phyloP scores from a whole-genome alignment of 2,888 invertebrate genomes.

The Auanema sp. region DNA sequence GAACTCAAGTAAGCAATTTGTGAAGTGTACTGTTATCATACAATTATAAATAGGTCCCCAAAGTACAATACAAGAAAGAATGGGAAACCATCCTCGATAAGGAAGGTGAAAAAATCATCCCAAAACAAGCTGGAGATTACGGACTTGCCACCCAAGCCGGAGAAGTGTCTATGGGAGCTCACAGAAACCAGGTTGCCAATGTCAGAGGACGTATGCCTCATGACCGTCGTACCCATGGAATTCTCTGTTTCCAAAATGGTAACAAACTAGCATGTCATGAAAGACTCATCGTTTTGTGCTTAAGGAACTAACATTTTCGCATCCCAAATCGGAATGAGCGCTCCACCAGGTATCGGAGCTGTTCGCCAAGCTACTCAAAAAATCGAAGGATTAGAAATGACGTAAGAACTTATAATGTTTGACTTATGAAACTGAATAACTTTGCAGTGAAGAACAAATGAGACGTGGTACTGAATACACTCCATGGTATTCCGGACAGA shows the following conservation, averaged over 20 bases:
- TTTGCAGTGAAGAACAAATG: slow-evolving; percentile 58
- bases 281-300: slow-evolving; percentile 1
- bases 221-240: slow-evolving; percentile 61
- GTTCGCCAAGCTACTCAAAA: slow-evolving; percentile 61
- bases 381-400: slow-evolving; percentile 58
- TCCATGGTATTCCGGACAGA: slow-evolving; percentile 64
- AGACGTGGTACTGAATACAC: slow-evolving; percentile 61
- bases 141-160: slow-evolving; percentile 60
- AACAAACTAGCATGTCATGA: not conserved
- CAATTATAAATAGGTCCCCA: slow-evolving; percentile 38
- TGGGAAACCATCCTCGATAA: slow-evolving; percentile 63
- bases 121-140: slow-evolving; percentile 63
- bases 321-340: slow-evolving; percentile 63
- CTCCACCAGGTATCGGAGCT: slow-evolving; percentile 59
- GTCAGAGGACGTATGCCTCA: slow-evolving; percentile 63
- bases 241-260: slow-evolving; percentile 63
- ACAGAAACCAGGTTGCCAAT: slow-evolving; percentile 62
- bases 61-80: slow-evolving; percentile 59
- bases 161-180: slow-evolving; percentile 59
- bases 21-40: slow-evolving; percentile 1
- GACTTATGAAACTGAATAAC: not conserved
- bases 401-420: slow-evolving; percentile 5
- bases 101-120: slow-evolving; percentile 62
- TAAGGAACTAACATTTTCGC: slow-evolving; percentile 63
- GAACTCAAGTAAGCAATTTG: slow-evolving; percentile 38